phyloP scores from a whole-genome alignment of 2,888 invertebrate species.

The Argynnis bischoffii region DNA sequence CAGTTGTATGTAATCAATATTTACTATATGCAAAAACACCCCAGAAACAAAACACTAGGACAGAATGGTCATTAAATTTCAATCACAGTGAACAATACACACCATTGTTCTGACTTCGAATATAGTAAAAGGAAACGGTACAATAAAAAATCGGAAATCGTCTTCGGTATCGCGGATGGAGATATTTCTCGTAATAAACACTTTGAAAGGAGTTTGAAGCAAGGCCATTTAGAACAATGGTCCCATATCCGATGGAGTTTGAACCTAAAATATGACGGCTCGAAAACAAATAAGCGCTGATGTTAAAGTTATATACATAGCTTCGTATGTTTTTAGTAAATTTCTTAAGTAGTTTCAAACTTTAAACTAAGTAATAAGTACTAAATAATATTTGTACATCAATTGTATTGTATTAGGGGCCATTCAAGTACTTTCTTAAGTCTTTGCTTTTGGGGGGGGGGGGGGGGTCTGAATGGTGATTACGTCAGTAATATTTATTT shows the following conservation, averaged over 20 bases:
- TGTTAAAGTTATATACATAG: too few species aligned
- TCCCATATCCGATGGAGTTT: slow-evolving; percentile 16
- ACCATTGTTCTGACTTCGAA: slow-evolving; percentile 12
- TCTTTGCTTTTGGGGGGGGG: too few species aligned
- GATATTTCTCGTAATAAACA: slow-evolving; percentile 24
- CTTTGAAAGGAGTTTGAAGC: slow-evolving; percentile 1
- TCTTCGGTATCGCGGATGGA: slow-evolving; percentile 12
- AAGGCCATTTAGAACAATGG: slow-evolving; percentile 7
- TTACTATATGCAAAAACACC: neutral
- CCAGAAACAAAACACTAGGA: slow-evolving; percentile 3
- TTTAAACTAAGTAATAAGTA: too few species aligned
- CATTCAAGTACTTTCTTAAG: too few species aligned
- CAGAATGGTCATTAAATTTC: slow-evolving; percentile 15
- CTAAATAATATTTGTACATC: too few species aligned
- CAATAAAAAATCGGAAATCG: slow-evolving; percentile 27
- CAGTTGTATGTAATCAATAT: neutral
- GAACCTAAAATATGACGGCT: too few species aligned
- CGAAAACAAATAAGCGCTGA: too few species aligned
- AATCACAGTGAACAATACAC: slow-evolving; percentile 19
- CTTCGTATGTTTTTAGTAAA: too few species aligned
- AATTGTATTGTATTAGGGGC: too few species aligned
- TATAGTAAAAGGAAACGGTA: slow-evolving; percentile 18
- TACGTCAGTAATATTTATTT: too few species aligned
- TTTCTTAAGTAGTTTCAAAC: too few species aligned
- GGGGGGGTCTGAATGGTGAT: too few species aligned